Base-by-base conservation (phyloP, 2,797 vertebrate species). In the Xenops minutus region DNA sequence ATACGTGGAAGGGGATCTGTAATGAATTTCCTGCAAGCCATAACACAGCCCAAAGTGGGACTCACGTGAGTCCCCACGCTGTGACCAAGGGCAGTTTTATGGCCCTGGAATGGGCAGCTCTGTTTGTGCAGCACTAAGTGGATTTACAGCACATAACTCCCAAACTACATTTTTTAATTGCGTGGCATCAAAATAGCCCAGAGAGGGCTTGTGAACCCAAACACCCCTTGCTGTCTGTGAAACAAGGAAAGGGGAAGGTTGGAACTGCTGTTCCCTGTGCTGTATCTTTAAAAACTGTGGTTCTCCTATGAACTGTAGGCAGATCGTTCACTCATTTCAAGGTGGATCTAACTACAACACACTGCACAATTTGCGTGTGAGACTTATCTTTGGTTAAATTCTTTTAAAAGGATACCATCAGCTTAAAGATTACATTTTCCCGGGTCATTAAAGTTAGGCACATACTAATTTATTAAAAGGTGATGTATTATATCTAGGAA, bases 381-480 rank as follows among this genome's bases (percentile, higher is more conserved):
- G 49, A 89, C 32, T 18, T 85, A 82, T 68, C 75, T 92, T 52
- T 34, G 66, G 52, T 93, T 89, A 91, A 96, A 88, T 92, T 89
- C 26, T 58, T 93, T 88, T 26, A 62, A 93, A 91, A 83, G 43
- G 75, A 85, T 88, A 88, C 58, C 72, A 89, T 94, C 68, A 89
- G 89, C 85, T 96, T 78, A 72, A 94, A 92, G 64, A 68, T 88
- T 91, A 52, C 46, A 62, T 92, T 94, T 85, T 37, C 64, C 91
- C 51, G 78, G 49, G 81, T 89, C 62, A 69, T 89, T 92, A 89
- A 94, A 91, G 64, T 85, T 93, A 83, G 84, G 81, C 78, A 92
- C 64, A 72, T 89, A 85, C 56, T 87, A 87, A 88, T 95, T 94
- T 94, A 93, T 92, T 95, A 91, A 94, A 89, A 59, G 23, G 78